Conservation (phyloP, 1,140 invertebrate genomes). For the Ceratitis capitata region DNA sequence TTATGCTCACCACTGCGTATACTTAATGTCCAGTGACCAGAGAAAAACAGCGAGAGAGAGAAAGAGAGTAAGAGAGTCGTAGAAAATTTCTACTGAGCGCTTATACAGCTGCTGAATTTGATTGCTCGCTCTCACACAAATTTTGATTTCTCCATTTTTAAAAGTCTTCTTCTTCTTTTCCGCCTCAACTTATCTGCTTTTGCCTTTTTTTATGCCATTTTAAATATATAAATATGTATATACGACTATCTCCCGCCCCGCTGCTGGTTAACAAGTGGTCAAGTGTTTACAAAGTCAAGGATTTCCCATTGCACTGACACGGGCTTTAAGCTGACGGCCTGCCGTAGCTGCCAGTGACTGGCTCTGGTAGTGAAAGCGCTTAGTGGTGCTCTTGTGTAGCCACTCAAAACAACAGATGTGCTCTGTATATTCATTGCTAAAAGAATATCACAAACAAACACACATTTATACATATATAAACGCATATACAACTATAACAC, state of each 20-base stretch:
- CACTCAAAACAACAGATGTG: slow-evolving; percentile 13
- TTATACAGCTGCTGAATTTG: not conserved
- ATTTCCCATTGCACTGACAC: slow-evolving; percentile 20
- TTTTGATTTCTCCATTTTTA: no score
- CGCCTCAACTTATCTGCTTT: not conserved
- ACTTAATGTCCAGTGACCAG: not conserved
- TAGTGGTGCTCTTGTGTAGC: slow-evolving; percentile 25
- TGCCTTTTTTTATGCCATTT: not conserved
- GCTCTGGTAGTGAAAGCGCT: not conserved
- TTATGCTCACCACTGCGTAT: slow-evolving; percentile 8
- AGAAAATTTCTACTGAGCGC: not conserved
- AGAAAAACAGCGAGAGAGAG: not conserved
- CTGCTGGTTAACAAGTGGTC: slow-evolving; percentile 35
- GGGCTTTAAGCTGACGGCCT: not conserved
- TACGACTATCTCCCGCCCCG: not conserved
- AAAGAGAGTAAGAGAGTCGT: not conserved
- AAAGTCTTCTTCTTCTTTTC: not conserved
- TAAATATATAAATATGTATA: no score
- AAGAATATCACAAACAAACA: not conserved
- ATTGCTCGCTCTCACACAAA: not conserved
- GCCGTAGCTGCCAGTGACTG: no score
- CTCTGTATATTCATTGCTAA: slow-evolving; percentile 10
- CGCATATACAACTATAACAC: no score
- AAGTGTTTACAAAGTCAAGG: slow-evolving; percentile 34
- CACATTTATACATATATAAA: no score